Base-by-base conservation (phyloP, 1,140 invertebrate genomes). In the Nilaparvata lugens region DNA sequence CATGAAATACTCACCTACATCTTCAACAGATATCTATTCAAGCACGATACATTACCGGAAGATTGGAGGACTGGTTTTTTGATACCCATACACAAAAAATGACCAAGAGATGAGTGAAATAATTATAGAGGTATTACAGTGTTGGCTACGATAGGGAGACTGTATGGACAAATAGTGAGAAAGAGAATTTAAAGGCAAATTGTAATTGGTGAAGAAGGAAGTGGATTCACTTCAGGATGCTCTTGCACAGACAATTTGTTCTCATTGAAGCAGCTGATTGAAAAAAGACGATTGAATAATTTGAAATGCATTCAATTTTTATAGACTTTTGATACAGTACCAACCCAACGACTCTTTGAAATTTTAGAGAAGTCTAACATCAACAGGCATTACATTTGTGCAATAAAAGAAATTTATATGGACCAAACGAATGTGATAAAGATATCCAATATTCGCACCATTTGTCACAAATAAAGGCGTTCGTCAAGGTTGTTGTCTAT, bases 161-260 rank as follows among this genome's bases (percentile, higher is more conserved):
- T 52, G 14, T 52, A 52, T 52, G 48, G 19, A 13, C 19, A 52
- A 6, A 19, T 13, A n/a, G 13, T 52, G 14, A 14, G 7, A 52
- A 52, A 7, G 13, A 40, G 38, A 40, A 40, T 40, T 9, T n/a
- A 40, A n/a, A 40, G 38, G 38, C 9, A n/a, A 40, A 40, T 52
- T 7, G 13, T n/a, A n/a, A n/a, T n/a, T n/a, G n/a, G n/a, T n/a
- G n/a, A n/a, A n/a, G n/a, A n/a, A n/a, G n/a, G n/a, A n/a, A n/a
- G 9, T 40, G 38, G 38, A 9, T 40, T 40, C n/a, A 40, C 38
- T 9, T 19, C 19, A 63, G 62, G 11, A 31, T 16, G 58, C 18
- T 23, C 13, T 19, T 68, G 63, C 40, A 64, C n/a, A n/a, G 38
- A 40, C n/a, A 40, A 40, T 40, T 9, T 40, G 9, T 40, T 40